Percentiles rank a stretch among this genome's conserved stretches.
Evolutionary conservation across 1,140 invertebrate genomes (phyloP).

Genomic region (Chelonus insularis): DNA sequence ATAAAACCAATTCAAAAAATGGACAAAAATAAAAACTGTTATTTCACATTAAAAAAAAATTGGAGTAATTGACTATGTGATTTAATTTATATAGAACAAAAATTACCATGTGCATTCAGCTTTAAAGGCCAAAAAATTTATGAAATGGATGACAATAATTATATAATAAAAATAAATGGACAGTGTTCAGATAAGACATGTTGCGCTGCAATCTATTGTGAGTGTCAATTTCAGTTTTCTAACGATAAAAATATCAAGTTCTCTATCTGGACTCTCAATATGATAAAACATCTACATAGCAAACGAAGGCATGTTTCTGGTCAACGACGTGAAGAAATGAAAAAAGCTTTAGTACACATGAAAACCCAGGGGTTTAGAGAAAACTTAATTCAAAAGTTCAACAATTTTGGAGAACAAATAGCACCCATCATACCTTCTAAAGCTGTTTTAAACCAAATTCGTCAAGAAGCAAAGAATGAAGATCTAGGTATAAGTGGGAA

Average conservation of each 20-base stretch:
- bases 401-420: background rate
- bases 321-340: background rate
- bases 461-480: background rate
- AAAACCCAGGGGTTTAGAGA: background rate
- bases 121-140: background rate
- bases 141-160: background rate
- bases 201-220: background rate
- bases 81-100: background rate
- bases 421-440: background rate
- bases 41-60: background rate
- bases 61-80: background rate
- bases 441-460: background rate
- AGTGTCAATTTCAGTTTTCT: background rate
- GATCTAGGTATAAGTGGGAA: background rate
- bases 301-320: background rate
- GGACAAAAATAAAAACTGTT: background rate
- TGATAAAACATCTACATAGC: background rate
- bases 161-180: background rate
- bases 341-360: background rate
- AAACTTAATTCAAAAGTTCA: background rate
- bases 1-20: background rate
- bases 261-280: background rate
- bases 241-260: background rate
- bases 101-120: background rate
- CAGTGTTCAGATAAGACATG: background rate